These are phyloP conservation scores for Narcine bancroftii DNA, from an alignment of 2,113 vertebrate species.

Conservation along the genomic window DNA sequence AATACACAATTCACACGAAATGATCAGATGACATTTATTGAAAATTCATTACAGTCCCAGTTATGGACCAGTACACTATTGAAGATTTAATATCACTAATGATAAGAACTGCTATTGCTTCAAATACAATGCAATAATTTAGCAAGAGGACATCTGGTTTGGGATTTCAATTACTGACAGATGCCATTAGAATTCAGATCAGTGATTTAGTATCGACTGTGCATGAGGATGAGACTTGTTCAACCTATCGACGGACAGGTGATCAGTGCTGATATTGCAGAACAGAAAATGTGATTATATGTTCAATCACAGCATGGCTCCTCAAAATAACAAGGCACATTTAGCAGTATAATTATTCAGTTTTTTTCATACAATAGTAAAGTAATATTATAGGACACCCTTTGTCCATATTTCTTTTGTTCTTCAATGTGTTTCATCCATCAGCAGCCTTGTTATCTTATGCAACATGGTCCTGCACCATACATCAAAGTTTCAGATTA, in stretches of 20 bases:
- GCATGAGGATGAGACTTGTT: neutral
- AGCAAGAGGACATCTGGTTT: neutral
- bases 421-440: neutral
- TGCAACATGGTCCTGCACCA: neutral
- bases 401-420: neutral
- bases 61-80: slow-evolving; percentile 14
- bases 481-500: neutral
- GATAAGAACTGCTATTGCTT: neutral
- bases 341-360: neutral
- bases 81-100: neutral
- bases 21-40: slow-evolving; percentile 28
- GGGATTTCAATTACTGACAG: neutral
- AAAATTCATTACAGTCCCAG: slow-evolving; percentile 6
- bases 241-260: neutral
- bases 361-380: neutral
- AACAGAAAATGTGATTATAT: neutral
- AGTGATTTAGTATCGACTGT: neutral
- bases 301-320: neutral
- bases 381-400: neutral
- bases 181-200: neutral
- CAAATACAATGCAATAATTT: neutral
- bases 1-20: neutral
- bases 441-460: neutral
- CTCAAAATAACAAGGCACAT: neutral
- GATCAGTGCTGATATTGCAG: neutral